Conservation (phyloP, 2,797 vertebrate species). For the Glossophaga mutica region DNA sequence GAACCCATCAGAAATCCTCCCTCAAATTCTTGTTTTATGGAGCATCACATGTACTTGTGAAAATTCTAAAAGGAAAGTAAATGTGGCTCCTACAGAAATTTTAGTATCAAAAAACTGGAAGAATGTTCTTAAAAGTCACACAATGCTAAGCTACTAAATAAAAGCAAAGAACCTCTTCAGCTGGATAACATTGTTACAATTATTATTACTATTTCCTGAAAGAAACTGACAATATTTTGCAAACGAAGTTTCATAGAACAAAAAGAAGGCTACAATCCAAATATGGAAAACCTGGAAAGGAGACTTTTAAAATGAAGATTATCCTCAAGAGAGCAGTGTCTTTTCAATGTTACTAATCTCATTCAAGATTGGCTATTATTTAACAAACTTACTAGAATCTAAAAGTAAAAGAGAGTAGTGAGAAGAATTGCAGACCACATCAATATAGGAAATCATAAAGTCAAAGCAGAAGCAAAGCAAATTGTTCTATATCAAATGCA, state of each 20-base stretch:
- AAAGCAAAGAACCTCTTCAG: not conserved
- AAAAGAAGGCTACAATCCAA: conserved; percentile 36
- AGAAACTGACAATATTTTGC: conserved; percentile 6
- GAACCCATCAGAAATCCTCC: not conserved
- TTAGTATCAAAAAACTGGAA: not conserved
- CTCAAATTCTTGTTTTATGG: rapidly evolving
- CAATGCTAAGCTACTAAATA: not conserved
- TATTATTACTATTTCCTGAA: not conserved
- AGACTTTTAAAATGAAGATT: not conserved
- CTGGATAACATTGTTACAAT: not conserved
- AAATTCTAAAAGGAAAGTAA: not conserved
- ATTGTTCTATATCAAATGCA: conserved; percentile 25
- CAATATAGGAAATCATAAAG: conserved; percentile 63
- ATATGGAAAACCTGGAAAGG: conserved; percentile 25
- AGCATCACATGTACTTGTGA: rapidly evolving
- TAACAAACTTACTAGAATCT: conserved; percentile 46
- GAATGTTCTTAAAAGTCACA: not conserved
- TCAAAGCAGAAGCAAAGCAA: conserved; percentile 56
- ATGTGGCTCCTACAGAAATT: not conserved
- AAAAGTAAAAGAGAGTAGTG: not conserved
- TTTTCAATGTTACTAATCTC: not conserved
- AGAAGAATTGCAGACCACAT: not conserved
- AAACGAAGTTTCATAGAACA: not conserved
- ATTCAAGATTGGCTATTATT: not conserved
- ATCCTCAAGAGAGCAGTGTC: conserved; percentile 13